Conservation (phyloP, 2,113 vertebrate genomes). For the Manacus vitellinus region DNA sequence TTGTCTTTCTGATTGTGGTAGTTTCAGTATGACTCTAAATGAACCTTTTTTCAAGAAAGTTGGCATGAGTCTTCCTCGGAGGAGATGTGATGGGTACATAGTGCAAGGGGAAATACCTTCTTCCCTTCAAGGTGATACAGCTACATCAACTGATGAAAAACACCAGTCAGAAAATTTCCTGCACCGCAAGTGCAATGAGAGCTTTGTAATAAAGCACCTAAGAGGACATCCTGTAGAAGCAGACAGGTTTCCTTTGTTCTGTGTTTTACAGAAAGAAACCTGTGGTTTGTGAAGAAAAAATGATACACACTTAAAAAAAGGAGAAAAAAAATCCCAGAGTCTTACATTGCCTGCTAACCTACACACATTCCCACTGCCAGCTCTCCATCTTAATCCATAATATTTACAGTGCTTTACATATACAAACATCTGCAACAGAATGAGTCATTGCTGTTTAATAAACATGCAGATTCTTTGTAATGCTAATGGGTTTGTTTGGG, state of each 20-base stretch:
- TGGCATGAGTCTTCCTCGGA: background rate
- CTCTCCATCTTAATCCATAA: background rate
- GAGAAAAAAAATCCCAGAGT: background rate
- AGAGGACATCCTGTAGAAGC: background rate
- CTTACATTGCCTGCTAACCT: background rate
- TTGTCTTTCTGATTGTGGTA: background rate
- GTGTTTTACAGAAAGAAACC: background rate
- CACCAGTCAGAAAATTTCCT: slow-evolving; percentile 24
- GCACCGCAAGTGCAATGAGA: background rate
- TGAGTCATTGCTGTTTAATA: slow-evolving; percentile 42
- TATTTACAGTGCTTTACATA: slow-evolving; percentile 23
- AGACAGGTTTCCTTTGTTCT: slow-evolving; percentile 11
- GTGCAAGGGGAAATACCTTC: slow-evolving; percentile 32
- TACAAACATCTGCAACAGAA: slow-evolving; percentile 25
- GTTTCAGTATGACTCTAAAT: slow-evolving; percentile 20
- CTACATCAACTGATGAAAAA: background rate
- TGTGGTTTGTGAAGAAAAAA: background rate
- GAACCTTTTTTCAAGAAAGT: slow-evolving; percentile 17
- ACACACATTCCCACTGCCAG: background rate
- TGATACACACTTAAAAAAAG: background rate
- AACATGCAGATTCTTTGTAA: slow-evolving; percentile 25
- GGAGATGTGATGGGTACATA: background rate
- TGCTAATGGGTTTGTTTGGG: background rate
- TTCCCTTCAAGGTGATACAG: background rate
- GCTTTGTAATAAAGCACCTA: slow-evolving; percentile 10